Evolutionary conservation across 2,888 invertebrate species (phyloP).

Genomic region (Dascillus cervinus): DNA sequence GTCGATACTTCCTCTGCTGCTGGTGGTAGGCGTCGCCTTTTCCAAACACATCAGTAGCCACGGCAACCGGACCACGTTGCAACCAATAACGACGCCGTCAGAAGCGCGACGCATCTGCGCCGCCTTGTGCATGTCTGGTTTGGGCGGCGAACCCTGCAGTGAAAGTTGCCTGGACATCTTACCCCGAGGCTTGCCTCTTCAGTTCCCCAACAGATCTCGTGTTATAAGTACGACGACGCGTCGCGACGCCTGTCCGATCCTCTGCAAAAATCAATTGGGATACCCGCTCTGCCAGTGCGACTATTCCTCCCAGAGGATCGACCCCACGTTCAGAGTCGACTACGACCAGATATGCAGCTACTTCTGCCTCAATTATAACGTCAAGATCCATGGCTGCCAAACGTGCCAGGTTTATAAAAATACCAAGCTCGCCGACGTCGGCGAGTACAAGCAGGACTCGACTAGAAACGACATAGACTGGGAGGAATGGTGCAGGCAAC

Average conservation of each 20-base stretch:
- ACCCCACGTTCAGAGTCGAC: slow-evolving; percentile 28
- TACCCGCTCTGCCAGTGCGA: slow-evolving; percentile 49
- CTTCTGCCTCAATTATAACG: slow-evolving; percentile 42
- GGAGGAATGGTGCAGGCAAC: slow-evolving; percentile 56
- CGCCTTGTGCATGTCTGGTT: slow-evolving; percentile 38
- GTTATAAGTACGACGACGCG: slow-evolving; percentile 41
- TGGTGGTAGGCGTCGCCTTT: slow-evolving; percentile 27
- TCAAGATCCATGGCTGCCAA: slow-evolving; percentile 37
- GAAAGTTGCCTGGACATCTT: slow-evolving; percentile 45
- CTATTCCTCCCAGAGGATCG: slow-evolving; percentile 5
- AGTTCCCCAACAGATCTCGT: slow-evolving; percentile 18
- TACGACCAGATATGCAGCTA: slow-evolving; percentile 47
- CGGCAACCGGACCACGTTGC: slow-evolving; percentile 27
- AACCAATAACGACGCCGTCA: slow-evolving; percentile 34
- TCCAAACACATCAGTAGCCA: slow-evolving; percentile 24
- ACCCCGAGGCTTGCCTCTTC: slow-evolving; percentile 42
- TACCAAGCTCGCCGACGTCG: slow-evolving; percentile 3
- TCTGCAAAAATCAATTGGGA: slow-evolving; percentile 54
- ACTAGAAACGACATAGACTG: slow-evolving; percentile 41
- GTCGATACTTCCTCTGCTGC: slow-evolving; percentile 31
- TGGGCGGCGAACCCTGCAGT: slow-evolving; percentile 52
- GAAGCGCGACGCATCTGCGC: slow-evolving; percentile 40
- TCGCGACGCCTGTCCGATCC: slow-evolving; percentile 49
- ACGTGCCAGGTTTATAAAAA: slow-evolving; percentile 35
- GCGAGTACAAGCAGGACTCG: not conserved